These are phyloP conservation scores for Cerastis rubricosa DNA, from an alignment of 2,888 invertebrate genomes.

Conservation along the genomic window DNA sequence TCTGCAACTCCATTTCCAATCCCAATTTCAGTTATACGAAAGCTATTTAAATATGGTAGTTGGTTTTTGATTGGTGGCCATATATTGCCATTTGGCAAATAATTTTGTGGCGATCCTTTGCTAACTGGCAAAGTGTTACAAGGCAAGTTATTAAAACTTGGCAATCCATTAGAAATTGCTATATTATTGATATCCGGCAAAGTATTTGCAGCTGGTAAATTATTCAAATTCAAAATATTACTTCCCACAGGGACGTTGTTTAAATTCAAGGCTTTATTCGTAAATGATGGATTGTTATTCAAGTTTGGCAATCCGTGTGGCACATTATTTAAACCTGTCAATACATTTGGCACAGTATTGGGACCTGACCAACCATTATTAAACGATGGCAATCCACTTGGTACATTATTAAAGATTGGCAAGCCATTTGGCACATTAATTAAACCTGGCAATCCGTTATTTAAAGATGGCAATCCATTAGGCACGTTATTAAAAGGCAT, in stretches of 20 bases:
- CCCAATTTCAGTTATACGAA: slow-evolving; percentile 24
- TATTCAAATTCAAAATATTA: slow-evolving; percentile 40
- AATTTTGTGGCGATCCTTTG: slow-evolving; percentile 23
- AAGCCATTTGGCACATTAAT: not conserved
- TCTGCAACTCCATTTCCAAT: slow-evolving; percentile 23
- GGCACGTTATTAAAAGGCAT: slow-evolving; percentile 1
- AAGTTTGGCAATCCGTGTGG: slow-evolving; percentile 15
- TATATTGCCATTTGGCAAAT: slow-evolving; percentile 46
- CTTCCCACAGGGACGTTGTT: slow-evolving; percentile 18
- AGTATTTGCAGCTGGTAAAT: slow-evolving; percentile 18
- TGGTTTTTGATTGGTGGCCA: slow-evolving; percentile 45
- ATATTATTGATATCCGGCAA: slow-evolving; percentile 28
- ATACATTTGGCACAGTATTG: not conserved
- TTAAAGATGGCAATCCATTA: not conserved
- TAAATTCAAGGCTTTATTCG: slow-evolving; percentile 26
- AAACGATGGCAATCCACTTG: not conserved
- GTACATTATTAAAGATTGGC: not conserved
- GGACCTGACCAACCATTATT: too few species aligned
- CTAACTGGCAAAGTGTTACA: not conserved
- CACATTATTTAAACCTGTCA: not conserved
- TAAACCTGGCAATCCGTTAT: not conserved
- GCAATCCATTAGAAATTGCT: slow-evolving; percentile 15
- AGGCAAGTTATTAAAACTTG: slow-evolving; percentile 33
- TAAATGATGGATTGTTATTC: slow-evolving; percentile 20
- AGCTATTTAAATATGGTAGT: slow-evolving; percentile 17